Conservation (phyloP, 2,113 vertebrate genomes). For the Turdus rufiventris region DNA sequence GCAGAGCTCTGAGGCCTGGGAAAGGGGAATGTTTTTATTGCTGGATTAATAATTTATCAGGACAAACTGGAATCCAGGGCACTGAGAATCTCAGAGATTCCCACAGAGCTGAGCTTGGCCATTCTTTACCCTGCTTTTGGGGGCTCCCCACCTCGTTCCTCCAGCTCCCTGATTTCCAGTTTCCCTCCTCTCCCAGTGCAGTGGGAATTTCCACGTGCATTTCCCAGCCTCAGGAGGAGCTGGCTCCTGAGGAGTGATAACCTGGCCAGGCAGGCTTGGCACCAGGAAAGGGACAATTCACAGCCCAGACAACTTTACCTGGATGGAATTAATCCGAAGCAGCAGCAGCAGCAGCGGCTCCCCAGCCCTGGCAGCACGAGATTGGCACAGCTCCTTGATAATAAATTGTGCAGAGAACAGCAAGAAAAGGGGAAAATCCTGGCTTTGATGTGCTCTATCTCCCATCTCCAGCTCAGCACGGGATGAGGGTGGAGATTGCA, state of each 20-base stretch:
- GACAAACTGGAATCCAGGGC: slow-evolving; percentile 29
- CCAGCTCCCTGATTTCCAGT: not conserved
- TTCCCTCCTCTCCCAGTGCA: accelerated
- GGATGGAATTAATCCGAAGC: not conserved
- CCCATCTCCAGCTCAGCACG: not conserved
- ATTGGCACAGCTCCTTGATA: not conserved
- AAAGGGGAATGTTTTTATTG: not conserved
- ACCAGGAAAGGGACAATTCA: not conserved
- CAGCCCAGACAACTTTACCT: slow-evolving; percentile 14
- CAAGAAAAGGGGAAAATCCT: not conserved
- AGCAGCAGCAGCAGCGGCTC: not conserved
- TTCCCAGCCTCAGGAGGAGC: not conserved
- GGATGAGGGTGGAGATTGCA: not conserved
- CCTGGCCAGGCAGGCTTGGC: not conserved
- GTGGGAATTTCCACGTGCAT: accelerated
- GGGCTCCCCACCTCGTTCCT: not conserved
- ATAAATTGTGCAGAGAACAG: slow-evolving; percentile 13
- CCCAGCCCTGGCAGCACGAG: not conserved
- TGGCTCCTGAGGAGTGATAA: not conserved
- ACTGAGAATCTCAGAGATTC: not conserved
- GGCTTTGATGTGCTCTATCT: slow-evolving; percentile 5
- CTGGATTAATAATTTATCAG: slow-evolving; percentile 45
- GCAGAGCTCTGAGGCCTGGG: not conserved
- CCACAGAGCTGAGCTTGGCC: not conserved
- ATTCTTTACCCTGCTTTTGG: not conserved